Evolutionary conservation across 1,140 invertebrate genomes (phyloP).

Genomic region (Drosophila sp.): DNA sequence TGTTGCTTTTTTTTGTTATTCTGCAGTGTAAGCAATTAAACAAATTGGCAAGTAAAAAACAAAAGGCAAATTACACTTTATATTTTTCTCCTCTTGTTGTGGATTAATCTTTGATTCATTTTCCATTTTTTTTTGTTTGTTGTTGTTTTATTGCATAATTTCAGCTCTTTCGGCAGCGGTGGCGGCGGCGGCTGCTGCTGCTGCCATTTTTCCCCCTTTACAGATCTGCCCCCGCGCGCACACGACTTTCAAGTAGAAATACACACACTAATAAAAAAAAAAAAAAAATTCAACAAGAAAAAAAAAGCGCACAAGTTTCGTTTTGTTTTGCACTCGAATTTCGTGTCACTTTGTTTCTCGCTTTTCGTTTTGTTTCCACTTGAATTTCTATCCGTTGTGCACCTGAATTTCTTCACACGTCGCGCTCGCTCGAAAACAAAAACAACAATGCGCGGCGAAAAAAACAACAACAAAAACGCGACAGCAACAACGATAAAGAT

Average conservation of each 20-base stretch:
- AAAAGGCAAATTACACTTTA: slow-evolving; percentile 49
- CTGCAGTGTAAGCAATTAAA: slow-evolving; percentile 37
- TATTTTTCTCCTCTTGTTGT: slow-evolving; percentile 1
- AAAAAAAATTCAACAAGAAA: background rate
- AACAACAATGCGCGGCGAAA: too few species aligned
- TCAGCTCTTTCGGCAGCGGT: slow-evolving; percentile 38
- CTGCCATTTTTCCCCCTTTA: slow-evolving; percentile 42
- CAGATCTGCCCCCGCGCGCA: background rate
- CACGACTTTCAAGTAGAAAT: background rate
- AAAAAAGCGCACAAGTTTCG: background rate
- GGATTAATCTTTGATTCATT: slow-evolving; percentile 2
- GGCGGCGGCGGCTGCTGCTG: slow-evolving; percentile 30
- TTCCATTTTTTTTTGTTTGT: slow-evolving; percentile 4
- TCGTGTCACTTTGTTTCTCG: too few species aligned
- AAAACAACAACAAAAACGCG: too few species aligned
- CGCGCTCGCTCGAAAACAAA: too few species aligned
- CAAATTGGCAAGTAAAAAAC: slow-evolving; percentile 23
- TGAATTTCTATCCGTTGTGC: too few species aligned
- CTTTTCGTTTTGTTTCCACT: too few species aligned
- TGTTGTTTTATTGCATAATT: slow-evolving; percentile 55
- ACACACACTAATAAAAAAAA: slow-evolving; percentile 1
- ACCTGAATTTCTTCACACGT: too few species aligned
- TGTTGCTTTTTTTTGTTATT: slow-evolving; percentile 36
- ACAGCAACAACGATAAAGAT: too few species aligned
- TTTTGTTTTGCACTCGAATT: background rate